A percentile compares a stretch with the other conserved stretches of the same genome.
Evolutionary conservation across 2,888 invertebrate genomes (phyloP).

Genomic region (Odontothrips loti): DNA sequence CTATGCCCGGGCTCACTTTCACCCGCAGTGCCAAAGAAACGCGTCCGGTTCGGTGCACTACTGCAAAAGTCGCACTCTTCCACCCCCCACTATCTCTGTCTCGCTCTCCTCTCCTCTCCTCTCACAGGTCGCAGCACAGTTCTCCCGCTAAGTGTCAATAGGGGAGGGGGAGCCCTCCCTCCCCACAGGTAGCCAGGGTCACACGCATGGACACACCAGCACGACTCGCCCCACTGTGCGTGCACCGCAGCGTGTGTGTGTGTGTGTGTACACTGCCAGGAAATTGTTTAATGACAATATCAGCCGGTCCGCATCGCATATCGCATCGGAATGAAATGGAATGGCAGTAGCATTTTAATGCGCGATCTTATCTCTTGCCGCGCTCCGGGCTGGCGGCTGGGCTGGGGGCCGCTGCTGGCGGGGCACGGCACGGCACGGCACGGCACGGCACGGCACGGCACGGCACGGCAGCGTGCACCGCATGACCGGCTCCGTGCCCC

Average conservation of each 20-base stretch:
- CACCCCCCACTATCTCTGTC: background rate
- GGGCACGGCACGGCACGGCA: background rate
- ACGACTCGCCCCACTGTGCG: background rate
- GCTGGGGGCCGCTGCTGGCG: background rate
- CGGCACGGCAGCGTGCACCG: background rate
- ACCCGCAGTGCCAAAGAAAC: too few relatives aligned
- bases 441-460: background rate
- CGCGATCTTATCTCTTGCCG: constrained; percentile 10
- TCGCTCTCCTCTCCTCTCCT: background rate
- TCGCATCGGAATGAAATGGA: constrained; percentile 22
- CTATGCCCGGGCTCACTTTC: too few relatives aligned
- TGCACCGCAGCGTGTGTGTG: background rate
- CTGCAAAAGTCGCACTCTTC: background rate
- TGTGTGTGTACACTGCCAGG: constrained; percentile 12
- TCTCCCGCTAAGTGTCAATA: too few relatives aligned
- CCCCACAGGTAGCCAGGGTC: background rate
- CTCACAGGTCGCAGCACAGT: background rate
- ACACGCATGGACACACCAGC: background rate
- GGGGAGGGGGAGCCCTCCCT: too few relatives aligned
- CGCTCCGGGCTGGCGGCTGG: background rate
- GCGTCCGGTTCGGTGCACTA: too few relatives aligned
- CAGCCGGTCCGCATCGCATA: constrained; percentile 4
- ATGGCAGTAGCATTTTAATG: constrained; percentile 17
- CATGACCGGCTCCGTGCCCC: background rate
- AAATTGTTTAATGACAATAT: constrained; percentile 27